Conservation (phyloP, 2,888 invertebrate genomes). For the Pheosia gnoma region DNA sequence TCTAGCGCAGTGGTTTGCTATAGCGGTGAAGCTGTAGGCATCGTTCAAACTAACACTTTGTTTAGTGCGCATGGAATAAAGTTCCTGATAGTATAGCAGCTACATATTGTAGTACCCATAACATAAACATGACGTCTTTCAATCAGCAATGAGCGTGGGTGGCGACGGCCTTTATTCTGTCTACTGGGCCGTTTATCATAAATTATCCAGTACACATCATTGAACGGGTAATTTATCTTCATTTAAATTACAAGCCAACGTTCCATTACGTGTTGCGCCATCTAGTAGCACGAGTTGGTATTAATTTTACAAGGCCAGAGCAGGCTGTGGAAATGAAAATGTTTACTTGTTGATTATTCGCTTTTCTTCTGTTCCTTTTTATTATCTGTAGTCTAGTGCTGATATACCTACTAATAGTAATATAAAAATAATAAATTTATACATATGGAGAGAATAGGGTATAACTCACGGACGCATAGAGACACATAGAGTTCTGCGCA, state of each 20-base stretch:
- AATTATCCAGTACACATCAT: constrained; percentile 2
- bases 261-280: constrained; percentile 3
- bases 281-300: not conserved
- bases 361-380: too few species aligned
- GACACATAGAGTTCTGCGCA: not conserved
- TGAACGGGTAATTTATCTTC: constrained; percentile 4
- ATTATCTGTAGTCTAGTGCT: too few species aligned
- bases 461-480: not conserved
- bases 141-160: not conserved
- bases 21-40: too few species aligned
- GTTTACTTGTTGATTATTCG: too few species aligned
- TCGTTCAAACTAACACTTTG: too few species aligned
- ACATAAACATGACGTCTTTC: not conserved
- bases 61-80: too few species aligned
- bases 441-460: too few species aligned
- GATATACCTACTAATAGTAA: too few species aligned
- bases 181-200: constrained; percentile 1
- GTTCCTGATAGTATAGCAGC: too few species aligned
- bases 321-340: too few species aligned
- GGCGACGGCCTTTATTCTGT: constrained; percentile 1
- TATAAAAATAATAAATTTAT: too few species aligned
- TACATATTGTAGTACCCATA: not conserved
- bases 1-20: too few species aligned
- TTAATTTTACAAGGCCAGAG: not conserved
- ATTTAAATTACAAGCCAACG: not conserved